Base-by-base conservation (phyloP, 2,888 invertebrate species). In the Andrena hattorfiana region DNA sequence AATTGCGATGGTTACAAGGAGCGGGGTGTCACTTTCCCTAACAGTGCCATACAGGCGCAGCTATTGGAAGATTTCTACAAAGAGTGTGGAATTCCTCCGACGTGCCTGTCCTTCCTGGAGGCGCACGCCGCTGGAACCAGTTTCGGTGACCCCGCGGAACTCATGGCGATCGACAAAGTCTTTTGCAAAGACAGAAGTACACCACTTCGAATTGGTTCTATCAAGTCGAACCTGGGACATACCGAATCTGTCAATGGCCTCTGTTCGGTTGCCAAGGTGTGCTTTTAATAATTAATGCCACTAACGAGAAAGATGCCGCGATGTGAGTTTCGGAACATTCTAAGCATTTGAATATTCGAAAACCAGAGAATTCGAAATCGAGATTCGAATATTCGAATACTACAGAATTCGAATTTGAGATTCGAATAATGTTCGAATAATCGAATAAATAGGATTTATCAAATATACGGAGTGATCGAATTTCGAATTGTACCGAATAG, bases 181-280 rank as follows among this genome's bases (percentile, higher is more conserved):
- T 96, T 98, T 92, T 97, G 97, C 91, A 95, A 95, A 4, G 96
- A 96, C 28, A 95, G 98, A n/a, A 96, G 95, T 0, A 96, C 95
- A 0, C 97, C 99, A 0, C 95, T 99, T 0, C 94, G 95, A 96
- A 97, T 99, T 77, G 99, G 99, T 1, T 98, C 99, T 0, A 96
- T 98, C 48, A 99, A 99, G 93, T 98, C 98, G 0, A 99, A 99
- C 94, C 95, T 99, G 93, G 99, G 99, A 0, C 99, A 99, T 94
- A 96, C 97, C 0, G 99, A 99, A 92, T 97, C 98, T 0, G 96
- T 96, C 1, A 97, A 97, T 5, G 97, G 98, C 8, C 94, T 98
- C 1, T 97, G 97, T 87, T 97, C 98, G 0, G 93, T 98, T 79
- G 96, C 97, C 0, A 98, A 98, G 95, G 97, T 96, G 51, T 5